phyloP scores from a whole-genome alignment of 2,888 invertebrate genomes.

The Halictus quadricinctus region DNA sequence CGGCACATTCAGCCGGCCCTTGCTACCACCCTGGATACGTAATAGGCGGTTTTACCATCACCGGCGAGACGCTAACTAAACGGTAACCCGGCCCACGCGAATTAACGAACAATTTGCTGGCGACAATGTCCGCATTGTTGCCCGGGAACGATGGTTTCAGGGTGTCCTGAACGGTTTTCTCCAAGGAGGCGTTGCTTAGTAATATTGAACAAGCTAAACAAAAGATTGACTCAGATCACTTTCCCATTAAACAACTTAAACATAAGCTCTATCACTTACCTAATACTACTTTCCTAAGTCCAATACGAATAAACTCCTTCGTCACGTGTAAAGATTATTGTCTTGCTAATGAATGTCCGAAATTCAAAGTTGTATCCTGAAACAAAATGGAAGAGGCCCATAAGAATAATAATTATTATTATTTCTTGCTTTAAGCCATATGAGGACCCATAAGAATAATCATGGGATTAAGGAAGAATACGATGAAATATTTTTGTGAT shows the following conservation, averaged over 20 bases:
- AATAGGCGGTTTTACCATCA: constrained; percentile 29
- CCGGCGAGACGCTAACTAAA: constrained; percentile 7
- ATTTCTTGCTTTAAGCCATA: too few species aligned
- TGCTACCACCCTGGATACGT: constrained; percentile 11
- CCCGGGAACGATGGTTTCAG: not conserved
- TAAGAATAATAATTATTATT: too few species aligned
- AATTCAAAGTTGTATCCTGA: not conserved
- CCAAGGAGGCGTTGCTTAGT: not conserved
- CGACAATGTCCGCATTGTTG: not conserved
- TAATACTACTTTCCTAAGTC: not conserved
- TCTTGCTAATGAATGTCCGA: not conserved
- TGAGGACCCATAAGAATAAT: too few species aligned
- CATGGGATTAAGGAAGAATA: not conserved
- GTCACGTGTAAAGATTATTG: constrained; percentile 8
- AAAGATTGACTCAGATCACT: not conserved
- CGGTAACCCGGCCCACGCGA: constrained; percentile 18
- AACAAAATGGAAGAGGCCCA: not conserved
- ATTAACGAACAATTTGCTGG: constrained; percentile 36
- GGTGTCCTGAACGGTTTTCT: not conserved
- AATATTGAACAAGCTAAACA: not conserved
- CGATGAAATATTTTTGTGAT: too few species aligned
- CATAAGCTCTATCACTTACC: constrained; percentile 18
- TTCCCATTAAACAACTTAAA: not conserved
- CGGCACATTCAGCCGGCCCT: constrained; percentile 50
- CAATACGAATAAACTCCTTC: not conserved